A percentile compares a stretch with the other conserved stretches of the same genome.
phyloP scores from a whole-genome alignment of 2,113 vertebrate genomes.

The Scomber colias region DNA sequence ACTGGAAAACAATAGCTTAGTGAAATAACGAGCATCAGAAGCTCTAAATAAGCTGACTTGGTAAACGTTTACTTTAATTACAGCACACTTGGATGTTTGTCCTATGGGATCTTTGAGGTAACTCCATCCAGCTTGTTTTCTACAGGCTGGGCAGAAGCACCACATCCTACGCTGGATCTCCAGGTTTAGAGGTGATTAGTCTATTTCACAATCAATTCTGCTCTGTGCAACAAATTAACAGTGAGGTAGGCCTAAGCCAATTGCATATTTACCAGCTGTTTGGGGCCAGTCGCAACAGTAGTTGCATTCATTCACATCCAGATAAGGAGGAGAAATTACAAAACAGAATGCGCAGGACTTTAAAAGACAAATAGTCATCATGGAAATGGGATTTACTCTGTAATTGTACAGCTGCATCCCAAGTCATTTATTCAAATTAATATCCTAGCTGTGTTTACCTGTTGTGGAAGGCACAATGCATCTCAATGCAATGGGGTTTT shows the following conservation, averaged over 20 bases:
- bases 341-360: conserved; percentile 29
- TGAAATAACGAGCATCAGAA: conserved; percentile 18
- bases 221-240: conserved; percentile 46
- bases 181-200: conserved; percentile 31
- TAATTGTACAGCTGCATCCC: conserved; percentile 53
- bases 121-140: conserved; percentile 23
- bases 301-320: conserved; percentile 31
- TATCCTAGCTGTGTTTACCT: conserved; percentile 39
- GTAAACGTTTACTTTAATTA: conserved; percentile 56
- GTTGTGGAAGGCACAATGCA: conserved; percentile 23
- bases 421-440: conserved; percentile 62
- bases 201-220: conserved; percentile 47
- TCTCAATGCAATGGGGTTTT: conserved; percentile 17
- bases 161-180: conserved; percentile 15
- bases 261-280: conserved; percentile 54
- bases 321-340: conserved; percentile 45
- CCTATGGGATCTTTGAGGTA: conserved; percentile 38
- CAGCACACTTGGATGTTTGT: conserved; percentile 46
- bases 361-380: conserved; percentile 47
- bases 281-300: conserved; percentile 35
- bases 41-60: conserved; percentile 40
- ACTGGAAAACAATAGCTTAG: conserved; percentile 12
- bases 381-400: conserved; percentile 46
- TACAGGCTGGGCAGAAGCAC: conserved; percentile 18
- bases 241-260: conserved; percentile 2